Base-by-base conservation (phyloP, 1,140 invertebrate genomes). In the Episyrphus balteatus region DNA sequence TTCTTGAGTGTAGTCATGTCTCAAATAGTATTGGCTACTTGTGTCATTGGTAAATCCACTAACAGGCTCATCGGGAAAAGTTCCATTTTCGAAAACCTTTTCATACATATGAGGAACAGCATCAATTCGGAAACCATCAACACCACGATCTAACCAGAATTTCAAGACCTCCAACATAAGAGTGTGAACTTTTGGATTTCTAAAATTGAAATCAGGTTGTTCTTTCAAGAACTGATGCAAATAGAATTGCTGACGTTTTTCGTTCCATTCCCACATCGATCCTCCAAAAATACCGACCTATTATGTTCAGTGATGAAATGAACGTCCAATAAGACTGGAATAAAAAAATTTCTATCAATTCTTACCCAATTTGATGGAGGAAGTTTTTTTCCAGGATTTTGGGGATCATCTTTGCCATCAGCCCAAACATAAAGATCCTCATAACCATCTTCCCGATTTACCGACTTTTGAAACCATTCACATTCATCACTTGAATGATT, bases 401-500 rank as follows among this genome's bases (percentile, higher is more conserved):
- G n/a, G 2, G 40, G 34, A 49, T 45, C 51, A 44, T 37, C 21
- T 17, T 46, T 58, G 36, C 61, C 66, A 33, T 77, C 59, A 13
- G 49, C 58, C 84, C 85, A 88, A 15, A 87, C 59, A 51, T 86
- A 82, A 61, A 77, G 86, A 58, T 88, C 74, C 13, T 66, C 63
- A 42, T 76, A 83, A 0, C 69, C 63, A 2, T 66, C 54, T 17
- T 75, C 67, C 14, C 61, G 63, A 6, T 69, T 61, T 33, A 71
- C 57, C 31, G 80, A 83, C 39, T 76, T 70, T 30, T 66, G 51
- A 55, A 84, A 86, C 75, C 83, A 85, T 17, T 73, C 61, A 36
- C 81, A 77, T 36, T 79, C 56, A 34, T 77, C 74, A 40, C 80
- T 81, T 0, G 80, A 77, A 55, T 86, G 82, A 59, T 86, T 86